A percentile compares a stretch with the other conserved stretches of the same genome.
Evolutionary conservation across 2,888 invertebrate species (phyloP).

Genomic region (Cephalotes varians): DNA sequence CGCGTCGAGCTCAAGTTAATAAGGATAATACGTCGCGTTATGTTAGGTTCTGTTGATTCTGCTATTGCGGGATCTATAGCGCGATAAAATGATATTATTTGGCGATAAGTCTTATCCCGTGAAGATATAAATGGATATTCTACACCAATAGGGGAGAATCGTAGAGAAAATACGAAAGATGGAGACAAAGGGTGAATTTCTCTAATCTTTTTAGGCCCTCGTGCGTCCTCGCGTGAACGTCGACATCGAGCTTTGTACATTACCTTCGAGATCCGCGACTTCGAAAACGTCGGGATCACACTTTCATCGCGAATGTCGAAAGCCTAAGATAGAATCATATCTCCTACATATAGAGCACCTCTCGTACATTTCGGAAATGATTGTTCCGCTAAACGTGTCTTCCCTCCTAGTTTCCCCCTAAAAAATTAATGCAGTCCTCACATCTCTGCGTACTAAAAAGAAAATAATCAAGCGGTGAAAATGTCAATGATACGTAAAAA

Average conservation of each 20-base stretch:
- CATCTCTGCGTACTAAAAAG: background rate
- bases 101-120: constrained; percentile 5
- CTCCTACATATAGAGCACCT: constrained; percentile 10
- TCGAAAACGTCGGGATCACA: constrained; percentile 31
- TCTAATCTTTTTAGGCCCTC: constrained; percentile 72
- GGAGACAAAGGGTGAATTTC: constrained; percentile 34
- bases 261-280: constrained; percentile 51
- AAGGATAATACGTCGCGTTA: background rate
- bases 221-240: constrained; percentile 70
- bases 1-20: background rate
- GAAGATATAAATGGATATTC: constrained; percentile 18
- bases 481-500: constrained; percentile 43
- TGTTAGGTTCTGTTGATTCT: background rate
- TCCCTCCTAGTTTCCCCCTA: background rate
- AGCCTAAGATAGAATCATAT: constrained; percentile 43
- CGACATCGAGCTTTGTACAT: constrained; percentile 69
- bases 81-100: background rate
- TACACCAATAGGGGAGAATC: background rate
- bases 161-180: constrained; percentile 29
- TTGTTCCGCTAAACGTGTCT: background rate
- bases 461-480: background rate
- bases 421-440: constrained; percentile 1
- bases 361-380: constrained; percentile 52
- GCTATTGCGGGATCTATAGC: background rate
- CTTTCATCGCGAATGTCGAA: constrained; percentile 60